A percentile compares a stretch with the other conserved stretches of the same genome.
These are phyloP conservation scores for Pristionchus mayeri DNA, from an alignment of 2,888 invertebrate genomes.

Conservation along the genomic window DNA sequence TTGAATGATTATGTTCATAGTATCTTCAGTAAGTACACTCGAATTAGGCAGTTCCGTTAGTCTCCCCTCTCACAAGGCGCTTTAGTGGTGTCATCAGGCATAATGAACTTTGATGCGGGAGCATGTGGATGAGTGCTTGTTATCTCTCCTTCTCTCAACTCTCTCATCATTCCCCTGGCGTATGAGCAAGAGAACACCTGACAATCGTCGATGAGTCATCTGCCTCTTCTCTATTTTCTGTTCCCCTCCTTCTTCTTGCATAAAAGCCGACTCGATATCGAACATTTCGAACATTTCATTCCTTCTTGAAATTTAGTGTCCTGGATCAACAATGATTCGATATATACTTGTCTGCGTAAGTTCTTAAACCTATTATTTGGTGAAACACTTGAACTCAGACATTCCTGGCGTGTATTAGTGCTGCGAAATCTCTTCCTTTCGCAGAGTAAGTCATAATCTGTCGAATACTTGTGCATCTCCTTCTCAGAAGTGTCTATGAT, in stretches of 20 bases:
- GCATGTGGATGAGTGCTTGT: too few species aligned
- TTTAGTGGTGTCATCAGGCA: too few species aligned
- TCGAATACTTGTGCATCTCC: neutral
- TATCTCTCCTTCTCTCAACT: too few species aligned
- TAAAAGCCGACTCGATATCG: conserved; percentile 1
- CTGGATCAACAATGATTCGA: neutral
- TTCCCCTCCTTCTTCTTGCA: neutral
- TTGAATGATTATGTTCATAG: too few species aligned
- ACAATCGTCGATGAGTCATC: too few species aligned
- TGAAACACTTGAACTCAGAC: neutral
- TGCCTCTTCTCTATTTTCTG: neutral
- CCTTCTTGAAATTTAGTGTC: neutral
- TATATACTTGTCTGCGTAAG: neutral
- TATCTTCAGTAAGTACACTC: too few species aligned
- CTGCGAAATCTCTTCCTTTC: neutral
- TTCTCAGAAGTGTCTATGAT: neutral
- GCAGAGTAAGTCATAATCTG: neutral
- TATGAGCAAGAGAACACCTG: too few species aligned
- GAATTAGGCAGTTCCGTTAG: too few species aligned
- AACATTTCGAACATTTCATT: neutral
- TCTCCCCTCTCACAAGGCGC: too few species aligned
- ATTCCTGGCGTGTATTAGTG: neutral
- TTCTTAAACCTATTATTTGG: neutral
- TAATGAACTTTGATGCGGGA: too few species aligned
- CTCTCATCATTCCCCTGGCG: too few species aligned